Conservation (phyloP, 1,140 invertebrate species). For the Coboldia fuscipes region DNA sequence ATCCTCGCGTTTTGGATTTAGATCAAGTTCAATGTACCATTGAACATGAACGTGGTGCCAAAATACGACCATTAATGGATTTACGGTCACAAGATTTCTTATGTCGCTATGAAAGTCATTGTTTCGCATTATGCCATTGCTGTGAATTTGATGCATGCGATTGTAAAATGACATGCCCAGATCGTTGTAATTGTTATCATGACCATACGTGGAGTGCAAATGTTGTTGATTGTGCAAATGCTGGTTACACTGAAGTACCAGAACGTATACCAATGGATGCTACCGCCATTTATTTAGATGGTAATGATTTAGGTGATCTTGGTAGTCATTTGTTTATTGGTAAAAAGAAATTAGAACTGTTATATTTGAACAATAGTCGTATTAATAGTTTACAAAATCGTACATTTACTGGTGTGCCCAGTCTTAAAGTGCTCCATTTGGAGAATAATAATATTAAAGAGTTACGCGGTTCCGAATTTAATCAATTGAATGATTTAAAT, state of each 20-base stretch:
- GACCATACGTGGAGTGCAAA: conserved; percentile 80
- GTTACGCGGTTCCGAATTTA: conserved; percentile 54
- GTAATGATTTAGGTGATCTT: conserved; percentile 57
- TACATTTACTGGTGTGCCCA: conserved; percentile 61
- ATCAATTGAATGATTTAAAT: conserved; percentile 44
- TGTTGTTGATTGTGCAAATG: conserved; percentile 68
- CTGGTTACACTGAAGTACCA: conserved; percentile 46
- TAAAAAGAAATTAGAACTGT: conserved; percentile 58
- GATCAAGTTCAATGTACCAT: conserved; percentile 62
- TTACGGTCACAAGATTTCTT: conserved; percentile 63
- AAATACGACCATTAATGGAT: conserved; percentile 43
- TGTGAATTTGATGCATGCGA: conserved; percentile 81
- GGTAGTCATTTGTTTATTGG: conserved; percentile 72
- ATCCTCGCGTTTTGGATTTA: conserved; percentile 66
- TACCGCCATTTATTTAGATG: conserved; percentile 72
- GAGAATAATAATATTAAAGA: conserved; percentile 57
- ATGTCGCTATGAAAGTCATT: conserved; percentile 72
- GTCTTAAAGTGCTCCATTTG: conserved; percentile 54
- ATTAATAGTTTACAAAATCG: conserved; percentile 59
- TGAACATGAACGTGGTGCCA: conserved; percentile 46
- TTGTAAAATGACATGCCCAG: conserved; percentile 77
- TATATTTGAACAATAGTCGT: conserved; percentile 65
- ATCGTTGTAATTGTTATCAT: conserved; percentile 70
- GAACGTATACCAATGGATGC: conserved; percentile 73
- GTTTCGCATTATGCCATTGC: conserved; percentile 72